These are phyloP conservation scores for Aegithalos caudatus DNA, from an alignment of 2,113 vertebrate genomes.

Conservation along the genomic window DNA sequence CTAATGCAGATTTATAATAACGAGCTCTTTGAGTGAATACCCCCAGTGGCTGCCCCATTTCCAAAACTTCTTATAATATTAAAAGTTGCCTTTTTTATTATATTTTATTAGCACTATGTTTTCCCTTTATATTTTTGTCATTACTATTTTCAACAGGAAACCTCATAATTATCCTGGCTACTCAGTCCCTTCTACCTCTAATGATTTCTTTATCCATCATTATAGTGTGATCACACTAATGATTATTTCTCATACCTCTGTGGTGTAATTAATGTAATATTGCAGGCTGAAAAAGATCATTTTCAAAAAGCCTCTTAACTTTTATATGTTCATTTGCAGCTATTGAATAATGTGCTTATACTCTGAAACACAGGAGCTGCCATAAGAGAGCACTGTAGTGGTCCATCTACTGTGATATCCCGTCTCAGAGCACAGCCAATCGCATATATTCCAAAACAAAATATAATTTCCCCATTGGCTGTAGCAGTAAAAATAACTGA, in stretches of 20 bases:
- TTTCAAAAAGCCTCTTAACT: conserved; percentile 45
- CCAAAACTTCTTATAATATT: background rate
- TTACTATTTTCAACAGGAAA: conserved; percentile 33
- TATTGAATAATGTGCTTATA: background rate
- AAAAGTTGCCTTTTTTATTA: background rate
- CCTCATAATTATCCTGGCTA: conserved; percentile 28
- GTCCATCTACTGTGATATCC: background rate
- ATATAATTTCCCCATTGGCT: conserved; percentile 16
- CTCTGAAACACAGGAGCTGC: background rate
- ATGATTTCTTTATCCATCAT: conserved; percentile 30
- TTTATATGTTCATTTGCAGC: conserved; percentile 24
- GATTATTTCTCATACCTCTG: conserved; percentile 28
- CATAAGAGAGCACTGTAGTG: background rate
- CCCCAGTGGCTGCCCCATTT: background rate
- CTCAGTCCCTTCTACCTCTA: background rate
- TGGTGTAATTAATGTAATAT: conserved; percentile 37
- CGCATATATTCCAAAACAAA: background rate
- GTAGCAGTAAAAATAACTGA: conserved; percentile 1
- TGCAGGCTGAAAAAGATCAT: background rate
- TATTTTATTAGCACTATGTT: background rate
- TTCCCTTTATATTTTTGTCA: background rate
- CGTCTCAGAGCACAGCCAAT: background rate
- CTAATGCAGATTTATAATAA: conserved; percentile 53
- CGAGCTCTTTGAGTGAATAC: background rate
- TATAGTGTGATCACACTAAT: conserved; percentile 38